A percentile compares a stretch with the other conserved stretches of the same genome.
phyloP scores from a whole-genome alignment of 2,113 vertebrate species.

The Rafetus swinhoei region DNA sequence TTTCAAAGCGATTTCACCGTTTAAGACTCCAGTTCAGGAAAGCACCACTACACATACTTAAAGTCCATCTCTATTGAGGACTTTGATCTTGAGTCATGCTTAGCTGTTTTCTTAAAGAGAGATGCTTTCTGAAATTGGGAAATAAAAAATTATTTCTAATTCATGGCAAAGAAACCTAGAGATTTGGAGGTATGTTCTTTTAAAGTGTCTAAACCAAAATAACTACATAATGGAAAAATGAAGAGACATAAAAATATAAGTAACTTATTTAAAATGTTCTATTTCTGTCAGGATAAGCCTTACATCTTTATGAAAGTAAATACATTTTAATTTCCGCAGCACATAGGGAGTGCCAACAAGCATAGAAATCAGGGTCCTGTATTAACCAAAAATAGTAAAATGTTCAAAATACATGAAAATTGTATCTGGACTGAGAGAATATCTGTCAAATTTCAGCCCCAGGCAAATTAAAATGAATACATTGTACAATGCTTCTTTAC shows the following conservation, averaged over 20 bases:
- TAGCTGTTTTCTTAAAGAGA: background rate
- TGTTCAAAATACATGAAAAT: slow-evolving; percentile 25
- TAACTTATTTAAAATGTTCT: background rate
- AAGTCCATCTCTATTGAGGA: background rate
- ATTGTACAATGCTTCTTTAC: slow-evolving; percentile 10
- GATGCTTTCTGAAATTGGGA: background rate
- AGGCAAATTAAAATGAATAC: slow-evolving; percentile 28
- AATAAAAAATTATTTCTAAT: background rate
- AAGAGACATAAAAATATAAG: background rate
- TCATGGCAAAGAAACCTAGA: background rate
- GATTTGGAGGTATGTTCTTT: background rate
- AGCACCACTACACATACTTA: background rate
- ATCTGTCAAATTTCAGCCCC: background rate
- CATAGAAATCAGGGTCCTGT: slow-evolving; percentile 7
- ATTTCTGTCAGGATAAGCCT: background rate
- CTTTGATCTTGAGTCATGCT: background rate
- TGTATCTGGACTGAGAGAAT: slow-evolving; percentile 7
- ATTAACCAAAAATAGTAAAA: slow-evolving; percentile 34
- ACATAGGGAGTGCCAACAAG: slow-evolving; percentile 18
- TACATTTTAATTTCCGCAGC: slow-evolving; percentile 8
- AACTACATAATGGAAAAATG: background rate
- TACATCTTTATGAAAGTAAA: background rate
- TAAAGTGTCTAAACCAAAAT: background rate
- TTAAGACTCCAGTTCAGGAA: background rate
- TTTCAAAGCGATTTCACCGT: background rate